Base-by-base conservation (phyloP, 2,113 vertebrate species). In the Gopherus evgoodei region DNA sequence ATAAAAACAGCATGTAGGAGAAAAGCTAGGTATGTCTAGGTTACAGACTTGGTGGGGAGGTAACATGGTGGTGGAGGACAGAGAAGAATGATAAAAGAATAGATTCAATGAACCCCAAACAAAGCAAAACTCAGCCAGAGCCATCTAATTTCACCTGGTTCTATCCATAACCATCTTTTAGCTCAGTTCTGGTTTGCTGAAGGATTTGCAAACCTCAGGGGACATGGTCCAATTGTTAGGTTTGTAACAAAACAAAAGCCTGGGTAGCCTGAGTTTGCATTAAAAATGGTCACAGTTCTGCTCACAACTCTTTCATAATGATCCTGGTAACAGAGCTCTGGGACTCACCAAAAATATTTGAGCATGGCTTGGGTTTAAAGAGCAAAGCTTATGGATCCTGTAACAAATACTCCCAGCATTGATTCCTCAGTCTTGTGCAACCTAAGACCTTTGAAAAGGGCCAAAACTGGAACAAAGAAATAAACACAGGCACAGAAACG, bases 361-460 rank as follows among this genome's bases (percentile, higher is more conserved):
- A 93, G 82, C 19, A 47, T 2, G 38, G n/a, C 1, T 1, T 52
- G 93, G 65, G 50, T 89, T 90, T 82, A 87, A 25, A 76, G 42
- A n/a, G 65, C 84, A 84, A 81, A 56, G 29, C 89, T 91, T 88
- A 92, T 81, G 59, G 85, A 72, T 76, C 35, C 86, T 59, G 57
- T 86, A 95, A 87, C 54, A 81, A 90, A 87, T 92, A 87, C 75
- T 94, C 87, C 91, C 90, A 93, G 79, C 84, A 76, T 87, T 90
- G 54, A 21, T 93, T 86, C 47, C 53, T 92, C 59, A 90, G 35
- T 14, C 35, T n/a, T n/a, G 52, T 44, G 6, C 44, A 93, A 14
- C 0, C 2, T 29, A 90, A 95, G 50, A 38, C 75, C 50, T 93
- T 83, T n/a, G 31, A 90, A 65, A 94, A 95, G 44, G 69, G 59